A percentile compares a stretch with the other conserved stretches of the same genome.
Conservation (phyloP, 2,113 vertebrate genomes). For the Oreocharis arfaki region DNA sequence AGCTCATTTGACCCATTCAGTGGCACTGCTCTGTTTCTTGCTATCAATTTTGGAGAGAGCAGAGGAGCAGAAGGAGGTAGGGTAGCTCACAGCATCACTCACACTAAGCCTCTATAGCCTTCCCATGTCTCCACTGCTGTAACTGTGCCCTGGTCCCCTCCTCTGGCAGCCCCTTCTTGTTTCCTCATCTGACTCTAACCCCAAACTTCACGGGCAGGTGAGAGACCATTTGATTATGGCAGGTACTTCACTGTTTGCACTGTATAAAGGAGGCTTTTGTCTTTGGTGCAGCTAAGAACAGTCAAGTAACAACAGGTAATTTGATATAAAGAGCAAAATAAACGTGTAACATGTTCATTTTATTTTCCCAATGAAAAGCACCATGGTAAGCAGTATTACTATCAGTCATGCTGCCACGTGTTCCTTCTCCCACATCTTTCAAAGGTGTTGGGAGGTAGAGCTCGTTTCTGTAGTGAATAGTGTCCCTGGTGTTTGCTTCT, state of each 20-base stretch:
- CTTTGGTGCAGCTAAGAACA: background rate
- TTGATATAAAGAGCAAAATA: background rate
- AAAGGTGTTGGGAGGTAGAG: conserved; percentile 33
- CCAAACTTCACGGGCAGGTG: background rate
- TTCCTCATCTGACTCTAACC: background rate
- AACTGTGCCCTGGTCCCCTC: background rate
- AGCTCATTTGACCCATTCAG: background rate
- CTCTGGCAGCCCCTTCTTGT: background rate
- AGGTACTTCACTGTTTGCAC: background rate
- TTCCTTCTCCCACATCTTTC: conserved; percentile 11
- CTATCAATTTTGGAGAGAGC: background rate
- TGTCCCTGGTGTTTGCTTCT: conserved; percentile 25
- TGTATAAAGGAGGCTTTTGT: background rate
- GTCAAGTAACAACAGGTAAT: background rate
- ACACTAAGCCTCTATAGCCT: background rate
- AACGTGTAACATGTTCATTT: background rate
- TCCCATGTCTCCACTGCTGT: fast-evolving
- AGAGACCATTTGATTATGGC: background rate
- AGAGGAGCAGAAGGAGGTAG: background rate
- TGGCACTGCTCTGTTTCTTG: background rate
- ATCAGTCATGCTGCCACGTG: background rate
- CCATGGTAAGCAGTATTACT: background rate
- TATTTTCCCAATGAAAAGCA: conserved; percentile 2
- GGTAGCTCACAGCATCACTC: background rate
- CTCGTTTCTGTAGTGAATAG: conserved; percentile 5